These are phyloP conservation scores for Smittia aterrima DNA, from an alignment of 2,888 invertebrate genomes.

Conservation along the genomic window DNA sequence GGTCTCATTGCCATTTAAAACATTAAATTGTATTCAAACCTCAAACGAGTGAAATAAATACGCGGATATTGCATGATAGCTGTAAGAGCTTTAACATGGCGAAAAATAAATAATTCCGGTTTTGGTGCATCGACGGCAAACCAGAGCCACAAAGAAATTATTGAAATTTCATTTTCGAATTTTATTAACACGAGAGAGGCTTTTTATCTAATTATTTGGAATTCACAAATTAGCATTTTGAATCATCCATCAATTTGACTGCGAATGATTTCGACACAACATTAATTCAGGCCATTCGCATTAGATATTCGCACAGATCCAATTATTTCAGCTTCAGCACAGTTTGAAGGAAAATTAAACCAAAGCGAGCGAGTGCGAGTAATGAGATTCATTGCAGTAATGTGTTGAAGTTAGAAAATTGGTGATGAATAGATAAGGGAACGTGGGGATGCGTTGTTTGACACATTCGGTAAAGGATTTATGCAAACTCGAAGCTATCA, in stretches of 20 bases:
- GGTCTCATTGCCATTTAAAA: neutral
- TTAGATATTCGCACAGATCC: neutral
- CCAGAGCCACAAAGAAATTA: neutral
- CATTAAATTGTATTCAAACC: neutral
- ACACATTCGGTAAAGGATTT: neutral
- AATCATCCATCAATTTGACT: neutral
- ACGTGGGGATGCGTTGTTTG: neutral
- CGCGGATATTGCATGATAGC: neutral
- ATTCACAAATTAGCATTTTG: neutral
- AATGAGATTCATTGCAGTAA: no score
- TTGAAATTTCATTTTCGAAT: neutral
- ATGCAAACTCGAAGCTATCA: neutral
- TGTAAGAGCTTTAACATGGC: neutral
- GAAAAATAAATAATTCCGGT: conserved; percentile 11
- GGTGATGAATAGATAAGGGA: no score
- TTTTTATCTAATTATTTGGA: neutral
- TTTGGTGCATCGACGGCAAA: neutral
- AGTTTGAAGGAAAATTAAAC: no score
- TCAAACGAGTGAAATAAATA: neutral
- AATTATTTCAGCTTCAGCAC: neutral
- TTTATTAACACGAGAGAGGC: neutral
- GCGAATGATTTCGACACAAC: neutral
- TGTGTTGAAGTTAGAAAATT: no score
- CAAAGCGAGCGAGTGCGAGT: no score
- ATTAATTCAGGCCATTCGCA: neutral